Evolutionary conservation across 2,888 invertebrate species (phyloP), one percentile per base, ranked within the genome.

Genomic region (Polyommatus iphigenia): DNA sequence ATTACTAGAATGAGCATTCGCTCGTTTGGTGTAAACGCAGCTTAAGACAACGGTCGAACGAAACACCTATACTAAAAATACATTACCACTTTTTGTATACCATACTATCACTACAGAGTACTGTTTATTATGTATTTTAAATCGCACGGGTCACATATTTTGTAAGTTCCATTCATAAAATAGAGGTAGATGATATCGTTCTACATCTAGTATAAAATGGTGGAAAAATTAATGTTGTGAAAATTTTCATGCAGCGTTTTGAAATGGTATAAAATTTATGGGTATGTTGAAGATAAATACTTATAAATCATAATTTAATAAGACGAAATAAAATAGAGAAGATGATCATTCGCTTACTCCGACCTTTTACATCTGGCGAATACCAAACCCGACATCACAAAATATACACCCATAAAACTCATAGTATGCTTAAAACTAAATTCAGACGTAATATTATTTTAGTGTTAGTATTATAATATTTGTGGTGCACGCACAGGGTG

Each of bases 401-500:
- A 46, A 46, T 46, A 46, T 46, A 46, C 46, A 46, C 59, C 59
- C 59, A 59, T 59, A 20, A 20, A 59, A 54, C 18, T 54, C 54
- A 18, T 54, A 54, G 54, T 46, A 13, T 46, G 46, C 46, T 13
- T 10, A 10, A 46, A 46, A 46, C 46, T 13, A 46, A 46, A 46
- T 46, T 46, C 46, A 46, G 10, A 46, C 10, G 46, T 46, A 46
- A 13, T 46, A 46, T 46, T 46, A 46, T 46, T 46, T 46, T 13
- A 46, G 46, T 46, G 41, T 46, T 46, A 46, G 3, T 46, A 0
- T 3, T 46, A 46, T 46, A 3, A 46, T 46, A 46, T 5, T 3
- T 20, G 20, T 20, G 41, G 24, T n/a, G 15, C 13, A 24, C 36
- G 10, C 29, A 15, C 87, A 97, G 97, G 77, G 99, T 99, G 0